phyloP scores from a whole-genome alignment of 2,113 vertebrate genomes.

The Catharus bicknelli region DNA sequence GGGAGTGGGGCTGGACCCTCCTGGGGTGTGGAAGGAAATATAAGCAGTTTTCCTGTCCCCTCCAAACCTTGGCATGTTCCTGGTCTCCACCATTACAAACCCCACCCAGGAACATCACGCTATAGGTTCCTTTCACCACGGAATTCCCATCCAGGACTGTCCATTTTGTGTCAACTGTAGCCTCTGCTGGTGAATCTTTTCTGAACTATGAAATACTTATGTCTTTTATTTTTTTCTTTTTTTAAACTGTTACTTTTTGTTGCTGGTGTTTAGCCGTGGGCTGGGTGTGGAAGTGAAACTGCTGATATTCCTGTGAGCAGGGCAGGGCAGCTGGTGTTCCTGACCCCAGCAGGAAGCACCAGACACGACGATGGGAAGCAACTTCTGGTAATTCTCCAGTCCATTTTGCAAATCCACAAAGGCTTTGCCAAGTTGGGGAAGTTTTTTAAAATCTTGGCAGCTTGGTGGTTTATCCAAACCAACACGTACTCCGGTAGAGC shows the following conservation, averaged over 20 bases:
- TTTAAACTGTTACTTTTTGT: background rate
- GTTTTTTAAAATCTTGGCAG: background rate
- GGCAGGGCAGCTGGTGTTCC: background rate
- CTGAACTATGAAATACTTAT: background rate
- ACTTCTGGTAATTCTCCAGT: background rate
- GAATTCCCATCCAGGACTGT: rapidly evolving
- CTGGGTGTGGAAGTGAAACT: slow-evolving; percentile 62
- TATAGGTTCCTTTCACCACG: background rate
- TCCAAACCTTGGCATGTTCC: background rate
- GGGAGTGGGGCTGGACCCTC: background rate
- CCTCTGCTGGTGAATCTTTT: background rate
- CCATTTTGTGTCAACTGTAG: background rate
- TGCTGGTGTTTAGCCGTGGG: background rate
- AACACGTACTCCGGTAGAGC: rapidly evolving
- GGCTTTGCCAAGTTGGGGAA: background rate
- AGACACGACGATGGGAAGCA: background rate
- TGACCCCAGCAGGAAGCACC: slow-evolving; percentile 28
- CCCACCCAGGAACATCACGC: rapidly evolving
- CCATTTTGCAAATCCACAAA: background rate
- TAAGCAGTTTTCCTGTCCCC: background rate
- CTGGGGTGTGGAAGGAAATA: background rate
- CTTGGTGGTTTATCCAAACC: background rate
- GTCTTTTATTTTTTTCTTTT: background rate
- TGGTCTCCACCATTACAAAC: background rate
- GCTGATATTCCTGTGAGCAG: slow-evolving; percentile 21